These are phyloP conservation scores for Pipra filicauda DNA, from an alignment of 2,113 vertebrate species.

Conservation along the genomic window DNA sequence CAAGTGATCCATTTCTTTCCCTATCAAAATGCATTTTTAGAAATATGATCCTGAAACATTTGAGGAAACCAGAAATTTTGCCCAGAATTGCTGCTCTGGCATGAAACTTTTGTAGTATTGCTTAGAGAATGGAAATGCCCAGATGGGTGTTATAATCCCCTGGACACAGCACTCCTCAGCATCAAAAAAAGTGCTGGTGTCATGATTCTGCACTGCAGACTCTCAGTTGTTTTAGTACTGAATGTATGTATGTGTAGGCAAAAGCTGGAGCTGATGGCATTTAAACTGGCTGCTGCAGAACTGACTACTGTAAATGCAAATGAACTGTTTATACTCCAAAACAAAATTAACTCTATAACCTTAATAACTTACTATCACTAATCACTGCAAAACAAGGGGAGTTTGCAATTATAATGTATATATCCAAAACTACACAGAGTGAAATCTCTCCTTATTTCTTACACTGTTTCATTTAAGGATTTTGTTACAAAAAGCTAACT, in stretches of 20 bases:
- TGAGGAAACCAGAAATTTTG: background rate
- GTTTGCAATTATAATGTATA: background rate
- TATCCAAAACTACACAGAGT: background rate
- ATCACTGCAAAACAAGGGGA: background rate
- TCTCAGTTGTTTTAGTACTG: background rate
- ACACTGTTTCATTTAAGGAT: background rate
- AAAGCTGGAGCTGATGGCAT: background rate
- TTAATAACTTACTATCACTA: background rate
- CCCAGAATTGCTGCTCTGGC: background rate
- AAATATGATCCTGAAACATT: background rate
- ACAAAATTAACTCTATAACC: background rate
- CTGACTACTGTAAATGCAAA: background rate
- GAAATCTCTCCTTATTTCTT: background rate
- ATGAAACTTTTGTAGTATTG: background rate
- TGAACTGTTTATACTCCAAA: background rate
- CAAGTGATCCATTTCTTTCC: background rate
- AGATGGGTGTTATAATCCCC: background rate
- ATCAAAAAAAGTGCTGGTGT: background rate
- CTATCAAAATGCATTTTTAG: background rate
- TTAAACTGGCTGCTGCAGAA: background rate
- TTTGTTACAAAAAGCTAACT: background rate
- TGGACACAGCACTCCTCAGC: background rate
- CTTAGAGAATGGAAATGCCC: background rate
- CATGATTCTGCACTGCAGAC: background rate
- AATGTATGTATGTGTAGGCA: background rate